Evolutionary conservation across 1,140 invertebrate species (phyloP), one percentile per base, ranked within the genome.

Genomic region (Magallana angulata): DNA sequence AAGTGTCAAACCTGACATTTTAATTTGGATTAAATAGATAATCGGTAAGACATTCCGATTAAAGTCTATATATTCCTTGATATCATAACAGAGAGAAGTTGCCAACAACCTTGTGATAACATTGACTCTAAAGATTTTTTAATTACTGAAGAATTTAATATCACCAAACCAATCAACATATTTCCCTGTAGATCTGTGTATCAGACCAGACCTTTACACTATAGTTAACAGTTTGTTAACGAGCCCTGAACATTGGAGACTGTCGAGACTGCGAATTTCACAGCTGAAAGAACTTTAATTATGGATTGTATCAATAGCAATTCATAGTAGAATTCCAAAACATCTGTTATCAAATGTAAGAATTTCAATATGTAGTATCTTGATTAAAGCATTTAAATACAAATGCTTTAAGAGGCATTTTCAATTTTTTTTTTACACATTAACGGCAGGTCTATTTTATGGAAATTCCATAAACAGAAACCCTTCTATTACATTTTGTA

Each of bases 61-160:
- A 48, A 48, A 48, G 36, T 48, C 2, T 4, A 48, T 48, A 48
- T 48, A 48, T 48, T 48, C 36, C 11, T 30, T 24, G 12, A 12
- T 12, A 76, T 12, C 5, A 76, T 9, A 36, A 36, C 68, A 76
- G 36, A 30, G 9, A 30, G 7, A 76, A 11, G 18, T 76, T 12
- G 24, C 24, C 24, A 36, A 12, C 24, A 11, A 36, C 3, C 8
- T 11, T 8, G 24, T 30, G 68, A 76, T 76, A 76, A 30, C 68
- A 76, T 76, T 76, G 68, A 76, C 68, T 76, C 36, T 68, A 12
- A 76, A 14, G 68, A 30, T 76, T 76, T 30, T 76, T 36, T 76
- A 76, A 76, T 76, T 76, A 30, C 24, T 30, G 30, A 76, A 76
- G 68, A 30, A 76, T 76, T 76, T 76, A 76, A 76, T 76, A 18